Evolutionary conservation across 2,113 vertebrate species (phyloP).

Genomic region (Lepus europaeus): DNA sequence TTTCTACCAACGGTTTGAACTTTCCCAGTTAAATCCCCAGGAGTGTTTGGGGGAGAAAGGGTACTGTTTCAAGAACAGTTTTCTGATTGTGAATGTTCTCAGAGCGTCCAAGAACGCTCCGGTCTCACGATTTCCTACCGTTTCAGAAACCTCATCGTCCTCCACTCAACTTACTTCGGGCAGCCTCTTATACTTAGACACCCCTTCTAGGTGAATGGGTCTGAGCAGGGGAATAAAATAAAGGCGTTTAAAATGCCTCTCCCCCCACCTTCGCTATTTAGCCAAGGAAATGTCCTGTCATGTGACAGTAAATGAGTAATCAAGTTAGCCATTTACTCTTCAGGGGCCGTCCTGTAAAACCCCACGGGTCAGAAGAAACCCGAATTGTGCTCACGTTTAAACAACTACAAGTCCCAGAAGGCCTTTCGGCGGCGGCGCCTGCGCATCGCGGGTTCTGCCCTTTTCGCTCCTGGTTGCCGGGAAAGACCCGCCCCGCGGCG

Average conservation of each 20-base stretch:
- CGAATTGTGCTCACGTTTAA: fast-evolving
- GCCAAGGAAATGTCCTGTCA: background rate
- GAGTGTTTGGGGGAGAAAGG: too few relatives aligned
- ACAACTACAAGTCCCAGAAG: slow-evolving; percentile 80
- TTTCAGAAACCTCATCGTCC: background rate
- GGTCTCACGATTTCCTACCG: background rate
- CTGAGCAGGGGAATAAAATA: background rate
- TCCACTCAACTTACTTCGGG: background rate
- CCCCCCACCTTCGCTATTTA: background rate
- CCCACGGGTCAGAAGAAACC: background rate
- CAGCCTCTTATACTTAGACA: background rate
- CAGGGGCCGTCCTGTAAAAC: too few relatives aligned
- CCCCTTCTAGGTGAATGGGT: background rate
- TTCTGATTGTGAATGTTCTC: too few relatives aligned
- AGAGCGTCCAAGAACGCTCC: background rate
- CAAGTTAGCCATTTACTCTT: background rate
- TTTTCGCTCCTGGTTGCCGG: background rate
- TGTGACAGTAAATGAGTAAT: background rate
- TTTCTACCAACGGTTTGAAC: too few relatives aligned
- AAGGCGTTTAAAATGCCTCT: background rate
- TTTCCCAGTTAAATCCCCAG: too few relatives aligned
- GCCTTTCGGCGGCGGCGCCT: fast-evolving
- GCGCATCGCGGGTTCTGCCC: slow-evolving; percentile 10
- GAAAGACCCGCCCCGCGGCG: slow-evolving; percentile 52
- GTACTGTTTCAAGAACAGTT: too few relatives aligned